These are phyloP conservation scores for Camponotus vicinus DNA, from an alignment of 1,140 invertebrate species.

Conservation along the genomic window DNA sequence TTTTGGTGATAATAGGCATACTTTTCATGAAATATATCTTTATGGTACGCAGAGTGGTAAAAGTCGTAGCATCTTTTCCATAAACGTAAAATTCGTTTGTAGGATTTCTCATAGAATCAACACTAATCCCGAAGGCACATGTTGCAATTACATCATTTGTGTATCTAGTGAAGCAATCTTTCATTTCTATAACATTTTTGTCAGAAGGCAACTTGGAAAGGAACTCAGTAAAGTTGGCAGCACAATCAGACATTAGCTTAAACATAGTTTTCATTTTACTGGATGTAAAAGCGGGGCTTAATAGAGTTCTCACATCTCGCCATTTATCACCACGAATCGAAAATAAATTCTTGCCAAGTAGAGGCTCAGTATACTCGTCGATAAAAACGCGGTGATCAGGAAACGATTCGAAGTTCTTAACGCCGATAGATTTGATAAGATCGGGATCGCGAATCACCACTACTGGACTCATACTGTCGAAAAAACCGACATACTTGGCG, in stretches of 20 bases:
- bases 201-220: slow-evolving; percentile 72
- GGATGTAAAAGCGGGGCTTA: slow-evolving; percentile 81
- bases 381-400: slow-evolving; percentile 79
- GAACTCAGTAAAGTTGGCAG: slow-evolving; percentile 36
- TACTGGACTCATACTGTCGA: slow-evolving; percentile 72
- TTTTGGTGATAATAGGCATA: not conserved
- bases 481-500: slow-evolving; percentile 75
- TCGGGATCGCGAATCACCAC: slow-evolving; percentile 82
- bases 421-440: slow-evolving; percentile 76
- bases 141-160: slow-evolving; percentile 88
- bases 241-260: slow-evolving; percentile 69
- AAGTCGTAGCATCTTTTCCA: slow-evolving; percentile 79
- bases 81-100: slow-evolving; percentile 87
- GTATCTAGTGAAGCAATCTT: slow-evolving; percentile 80
- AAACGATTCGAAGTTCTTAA: slow-evolving; percentile 80
- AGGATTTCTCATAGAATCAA: slow-evolving; percentile 81
- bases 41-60: not conserved
- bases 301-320: slow-evolving; percentile 75
- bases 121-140: slow-evolving; percentile 63
- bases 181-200: slow-evolving; percentile 33
- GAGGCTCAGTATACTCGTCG: slow-evolving; percentile 69
- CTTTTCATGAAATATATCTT: slow-evolving; percentile 23
- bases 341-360: slow-evolving; percentile 80
- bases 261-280: slow-evolving; percentile 80
- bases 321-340: slow-evolving; percentile 75